A percentile compares a stretch with the other conserved stretches of the same genome.
phyloP scores from a whole-genome alignment of 23 tunicate genomes.

The Halocynthia roretzi region DNA sequence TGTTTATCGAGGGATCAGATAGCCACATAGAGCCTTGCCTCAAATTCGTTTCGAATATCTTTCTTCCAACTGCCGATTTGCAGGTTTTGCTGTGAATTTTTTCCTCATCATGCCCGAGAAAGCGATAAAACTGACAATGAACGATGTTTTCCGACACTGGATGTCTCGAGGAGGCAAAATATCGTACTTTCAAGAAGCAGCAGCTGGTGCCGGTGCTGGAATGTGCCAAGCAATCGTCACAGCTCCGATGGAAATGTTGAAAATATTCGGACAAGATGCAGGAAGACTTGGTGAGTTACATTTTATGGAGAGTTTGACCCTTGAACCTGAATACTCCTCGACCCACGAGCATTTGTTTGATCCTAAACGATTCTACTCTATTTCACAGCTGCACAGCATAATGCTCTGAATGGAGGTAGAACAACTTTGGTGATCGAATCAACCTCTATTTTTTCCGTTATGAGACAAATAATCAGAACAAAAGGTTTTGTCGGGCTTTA shows the following conservation, averaged over 20 bases:
- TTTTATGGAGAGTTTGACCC: too few species aligned
- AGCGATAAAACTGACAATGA: conserved; percentile 61
- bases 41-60: background rate
- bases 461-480: background rate
- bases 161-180: conserved; percentile 43
- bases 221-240: conserved; percentile 75
- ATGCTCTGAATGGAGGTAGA: conserved; percentile 10
- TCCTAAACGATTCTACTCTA: background rate
- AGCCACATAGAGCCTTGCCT: background rate
- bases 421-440: conserved; percentile 4
- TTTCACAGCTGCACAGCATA: conserved; percentile 9
- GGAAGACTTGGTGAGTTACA: conserved; percentile 34
- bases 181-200: conserved; percentile 27
- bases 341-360: too few species aligned
- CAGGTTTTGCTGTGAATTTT: conserved; percentile 74
- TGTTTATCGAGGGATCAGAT: background rate
- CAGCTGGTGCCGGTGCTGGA: conserved; percentile 85
- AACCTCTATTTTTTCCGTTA: conserved; percentile 2
- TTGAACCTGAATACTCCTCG: too few species aligned
- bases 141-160: conserved; percentile 52
- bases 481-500: conserved; percentile 18
- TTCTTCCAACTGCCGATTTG: background rate
- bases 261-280: conserved; percentile 93
- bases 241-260: conserved; percentile 94
- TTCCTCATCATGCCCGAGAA: conserved; percentile 81